Conservation (phyloP, 2,888 invertebrate species). For the Thumatha senex region DNA sequence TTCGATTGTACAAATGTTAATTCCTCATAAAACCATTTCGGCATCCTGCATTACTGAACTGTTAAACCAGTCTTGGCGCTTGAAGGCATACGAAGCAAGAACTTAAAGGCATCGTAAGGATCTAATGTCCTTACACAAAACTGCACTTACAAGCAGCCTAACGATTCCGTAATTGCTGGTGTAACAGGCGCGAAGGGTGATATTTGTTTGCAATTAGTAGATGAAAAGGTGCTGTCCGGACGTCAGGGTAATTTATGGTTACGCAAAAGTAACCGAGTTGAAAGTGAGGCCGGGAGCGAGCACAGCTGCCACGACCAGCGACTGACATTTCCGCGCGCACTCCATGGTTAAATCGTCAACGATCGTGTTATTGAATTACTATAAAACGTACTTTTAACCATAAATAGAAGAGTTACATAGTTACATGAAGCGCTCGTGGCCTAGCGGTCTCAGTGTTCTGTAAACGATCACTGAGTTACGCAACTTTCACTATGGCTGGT, state of each 20-base stretch:
- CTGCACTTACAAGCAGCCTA: slow-evolving; percentile 49
- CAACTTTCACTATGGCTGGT: too few relatives aligned
- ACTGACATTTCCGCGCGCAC: slow-evolving; percentile 67
- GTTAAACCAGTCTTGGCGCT: too few relatives aligned
- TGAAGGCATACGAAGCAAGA: background rate
- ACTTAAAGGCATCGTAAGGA: slow-evolving; percentile 20
- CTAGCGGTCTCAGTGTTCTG: too few relatives aligned
- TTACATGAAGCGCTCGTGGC: too few relatives aligned
- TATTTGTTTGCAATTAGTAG: slow-evolving; percentile 73
- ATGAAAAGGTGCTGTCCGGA: slow-evolving; percentile 60
- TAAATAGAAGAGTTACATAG: too few relatives aligned
- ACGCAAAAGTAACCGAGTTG: slow-evolving; percentile 38
- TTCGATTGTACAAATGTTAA: too few relatives aligned
- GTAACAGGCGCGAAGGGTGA: slow-evolving; percentile 61
- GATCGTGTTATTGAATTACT: slow-evolving; percentile 2
- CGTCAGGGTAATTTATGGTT: slow-evolving; percentile 66
- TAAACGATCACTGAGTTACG: too few relatives aligned
- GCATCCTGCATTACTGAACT: too few relatives aligned
- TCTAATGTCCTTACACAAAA: slow-evolving; percentile 52
- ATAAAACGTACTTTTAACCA: background rate
- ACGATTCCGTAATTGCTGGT: slow-evolving; percentile 58
- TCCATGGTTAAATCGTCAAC: slow-evolving; percentile 49
- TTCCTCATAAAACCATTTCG: too few relatives aligned
- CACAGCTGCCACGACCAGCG: slow-evolving; percentile 53
- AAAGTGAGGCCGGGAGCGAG: slow-evolving; percentile 34